A percentile compares a stretch with the other conserved stretches of the same genome.
Conservation (phyloP, 2,888 invertebrate species). For the Phragmatobia fuliginosa region DNA sequence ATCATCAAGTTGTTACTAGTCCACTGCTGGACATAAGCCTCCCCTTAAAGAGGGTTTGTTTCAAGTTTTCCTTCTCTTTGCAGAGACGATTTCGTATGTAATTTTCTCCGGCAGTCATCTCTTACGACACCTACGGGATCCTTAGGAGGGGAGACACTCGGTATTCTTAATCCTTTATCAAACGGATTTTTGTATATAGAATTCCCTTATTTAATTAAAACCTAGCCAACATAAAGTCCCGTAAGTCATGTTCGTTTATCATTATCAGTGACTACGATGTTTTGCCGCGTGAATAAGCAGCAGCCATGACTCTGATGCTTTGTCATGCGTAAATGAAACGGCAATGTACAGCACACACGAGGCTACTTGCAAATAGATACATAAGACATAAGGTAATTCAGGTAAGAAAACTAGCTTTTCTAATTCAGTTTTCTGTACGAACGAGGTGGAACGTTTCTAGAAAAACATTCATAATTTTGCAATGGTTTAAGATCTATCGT, state of each 20-base stretch:
- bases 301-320: constrained; percentile 1
- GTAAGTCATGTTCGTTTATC: constrained; percentile 17
- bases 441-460: not conserved
- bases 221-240: not conserved
- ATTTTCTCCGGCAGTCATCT: no score
- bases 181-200: no score
- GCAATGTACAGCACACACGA: constrained; percentile 1
- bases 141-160: no score
- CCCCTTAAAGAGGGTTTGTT: no score
- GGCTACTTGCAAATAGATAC: not conserved
- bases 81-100: no score
- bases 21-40: no score
- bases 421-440: not conserved
- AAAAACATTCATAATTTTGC: not conserved
- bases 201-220: not conserved
- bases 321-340: constrained; percentile 15
- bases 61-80: no score
- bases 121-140: no score
- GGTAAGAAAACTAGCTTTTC: not conserved
- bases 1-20: no score
- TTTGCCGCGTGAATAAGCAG: constrained; percentile 16
- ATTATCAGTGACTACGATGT: constrained; percentile 14
- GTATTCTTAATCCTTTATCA: no score
- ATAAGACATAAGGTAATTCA: not conserved
- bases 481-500: not conserved